Base-by-base conservation (phyloP, 2,888 invertebrate genomes). In the Habroteleia sp. region DNA sequence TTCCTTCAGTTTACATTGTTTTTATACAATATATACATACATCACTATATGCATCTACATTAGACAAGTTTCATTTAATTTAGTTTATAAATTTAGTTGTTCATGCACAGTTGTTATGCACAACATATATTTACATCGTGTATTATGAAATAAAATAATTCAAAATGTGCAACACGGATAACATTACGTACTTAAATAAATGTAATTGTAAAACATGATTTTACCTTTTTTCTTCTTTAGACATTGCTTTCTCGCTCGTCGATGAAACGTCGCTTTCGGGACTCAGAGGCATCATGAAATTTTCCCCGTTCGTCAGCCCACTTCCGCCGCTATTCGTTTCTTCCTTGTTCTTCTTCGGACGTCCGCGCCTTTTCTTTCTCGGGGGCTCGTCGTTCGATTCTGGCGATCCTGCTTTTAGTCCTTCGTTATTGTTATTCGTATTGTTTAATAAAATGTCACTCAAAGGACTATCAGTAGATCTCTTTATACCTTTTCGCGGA, bases 231-330 rank as follows among this genome's bases (percentile, higher is more conserved):
- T 87, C 88, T 54, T 87, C 87, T 73, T 84, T 87, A n/a, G 69
- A 62, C 1, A 83, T 77, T 35, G 80, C 77, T 72, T 88, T 87
- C 31, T 88, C 88, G 50, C 86, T 87, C 4, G 82, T 84, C 0
- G 85, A 88, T 1, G 89, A 89, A 11, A 88, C 87, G 63, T 89
- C 89, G 74, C 89, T 89, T 46, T 89, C 89, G 14, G 89, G 89
- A 71, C 89, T 89, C 8, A 87, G 73, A 2, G 89, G 89, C 85
- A 89, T 85, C 1, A 84, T 82, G 39, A 88, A 87, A 76, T 87
- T 87, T 56, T 88, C 88, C 3, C 86, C 87, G 48, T 88, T 88
- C 7, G 80, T 65, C 4, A 86, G 31, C 10, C 79, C 80, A 6
- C 80, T 66, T 11, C 44, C 33, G 17, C 66, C 58, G 25, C 31